Evolutionary conservation across 30 jellyfish, hydroid and myxozoan genomes (phyloP).

Genomic region (Cassiopea xamachana): DNA sequence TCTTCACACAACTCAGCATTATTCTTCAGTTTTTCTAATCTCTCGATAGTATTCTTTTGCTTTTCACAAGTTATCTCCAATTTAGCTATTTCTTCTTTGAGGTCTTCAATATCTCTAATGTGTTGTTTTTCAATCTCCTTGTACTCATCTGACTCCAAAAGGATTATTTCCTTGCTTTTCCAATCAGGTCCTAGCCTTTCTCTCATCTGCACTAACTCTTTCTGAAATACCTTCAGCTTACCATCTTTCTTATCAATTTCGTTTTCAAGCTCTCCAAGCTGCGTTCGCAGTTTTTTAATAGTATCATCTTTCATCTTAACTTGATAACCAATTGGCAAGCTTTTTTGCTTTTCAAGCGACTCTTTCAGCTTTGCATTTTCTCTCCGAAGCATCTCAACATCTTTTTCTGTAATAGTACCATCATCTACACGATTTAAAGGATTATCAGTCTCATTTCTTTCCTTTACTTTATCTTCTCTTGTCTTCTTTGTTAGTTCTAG

Average conservation of each 20-base stretch:
- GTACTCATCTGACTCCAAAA: conserved; percentile 11
- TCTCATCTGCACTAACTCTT: conserved; percentile 28
- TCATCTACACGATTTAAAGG: conserved; percentile 1
- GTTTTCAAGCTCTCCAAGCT: conserved; percentile 6
- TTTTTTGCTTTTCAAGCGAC: conserved; percentile 33
- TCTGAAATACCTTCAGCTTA: not conserved
- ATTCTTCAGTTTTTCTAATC: not conserved
- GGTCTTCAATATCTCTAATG: conserved; percentile 29
- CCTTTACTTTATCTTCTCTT: conserved; percentile 28
- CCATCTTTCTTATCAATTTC: conserved; percentile 21
- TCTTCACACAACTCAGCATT: conserved; percentile 8
- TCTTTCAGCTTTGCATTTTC: conserved; percentile 27
- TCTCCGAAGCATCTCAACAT: not conserved
- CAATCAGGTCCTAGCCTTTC: conserved; percentile 16
- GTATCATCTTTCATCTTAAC: conserved; percentile 18
- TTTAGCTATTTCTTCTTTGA: not conserved
- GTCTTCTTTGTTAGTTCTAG: conserved; percentile 27
- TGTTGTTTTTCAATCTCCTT: conserved; percentile 1
- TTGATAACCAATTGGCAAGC: conserved; percentile 29
- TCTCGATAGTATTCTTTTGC: conserved; percentile 5
- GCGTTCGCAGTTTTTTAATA: conserved; percentile 16
- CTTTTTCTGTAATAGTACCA: conserved; percentile 2
- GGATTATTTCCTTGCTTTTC: conserved; percentile 28
- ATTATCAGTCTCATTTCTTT: conserved; percentile 30
- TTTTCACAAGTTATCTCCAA: conserved; percentile 11